Conservation (phyloP, 2,797 vertebrate species). For the Pampus argenteus region DNA sequence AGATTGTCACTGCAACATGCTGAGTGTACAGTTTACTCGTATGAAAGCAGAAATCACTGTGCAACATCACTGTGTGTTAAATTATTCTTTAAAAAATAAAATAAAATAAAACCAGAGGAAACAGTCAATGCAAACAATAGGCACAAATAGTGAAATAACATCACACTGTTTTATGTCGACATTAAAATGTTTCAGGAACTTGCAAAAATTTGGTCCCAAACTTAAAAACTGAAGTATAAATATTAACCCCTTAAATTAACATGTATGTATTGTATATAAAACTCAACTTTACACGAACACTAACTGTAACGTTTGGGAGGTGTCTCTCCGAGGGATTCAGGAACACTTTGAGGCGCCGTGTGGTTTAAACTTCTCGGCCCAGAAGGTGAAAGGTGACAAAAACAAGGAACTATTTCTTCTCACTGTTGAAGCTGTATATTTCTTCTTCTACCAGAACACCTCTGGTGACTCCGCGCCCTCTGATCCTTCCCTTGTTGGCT, state of each 20-base stretch:
- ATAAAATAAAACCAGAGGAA: conserved; percentile 15
- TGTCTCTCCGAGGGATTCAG: not conserved
- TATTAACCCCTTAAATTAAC: conserved; percentile 36
- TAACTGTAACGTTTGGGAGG: conserved; percentile 8
- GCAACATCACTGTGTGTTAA: conserved; percentile 16
- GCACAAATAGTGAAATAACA: conserved; percentile 29
- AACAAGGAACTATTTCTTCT: not conserved
- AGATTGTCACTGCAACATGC: conserved; percentile 39
- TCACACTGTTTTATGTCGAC: conserved; percentile 7
- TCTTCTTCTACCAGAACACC: conserved; percentile 29
- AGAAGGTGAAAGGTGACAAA: not conserved
- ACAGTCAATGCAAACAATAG: conserved; percentile 1
- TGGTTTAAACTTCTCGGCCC: not conserved
- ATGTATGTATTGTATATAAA: conserved; percentile 33
- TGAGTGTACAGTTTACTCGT: conserved; percentile 7
- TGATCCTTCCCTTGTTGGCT: not conserved
- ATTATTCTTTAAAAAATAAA: conserved; percentile 20
- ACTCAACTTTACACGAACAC: conserved; percentile 23
- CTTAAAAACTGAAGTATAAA: conserved; percentile 50
- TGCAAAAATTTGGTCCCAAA: conserved; percentile 49
- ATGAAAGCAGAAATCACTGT: conserved; percentile 15
- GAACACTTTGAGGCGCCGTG: not conserved
- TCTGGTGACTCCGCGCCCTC: conserved; percentile 21
- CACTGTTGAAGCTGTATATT: not conserved
- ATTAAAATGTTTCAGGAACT: conserved; percentile 34